Evolutionary conservation across 1,140 invertebrate species (phyloP).

Genomic region (Belonocnema kinseyi): DNA sequence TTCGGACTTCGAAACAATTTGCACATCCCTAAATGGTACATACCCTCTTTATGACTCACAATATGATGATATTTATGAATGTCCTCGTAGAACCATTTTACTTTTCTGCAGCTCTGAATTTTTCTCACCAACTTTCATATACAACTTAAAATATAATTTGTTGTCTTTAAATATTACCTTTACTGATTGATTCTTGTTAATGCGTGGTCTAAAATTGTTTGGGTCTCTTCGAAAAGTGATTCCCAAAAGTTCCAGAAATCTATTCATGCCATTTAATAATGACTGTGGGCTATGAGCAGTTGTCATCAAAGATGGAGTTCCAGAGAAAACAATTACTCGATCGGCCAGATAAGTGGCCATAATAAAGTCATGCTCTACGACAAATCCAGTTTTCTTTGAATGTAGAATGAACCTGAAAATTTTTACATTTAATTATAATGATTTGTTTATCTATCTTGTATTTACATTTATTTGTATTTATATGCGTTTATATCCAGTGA

Average conservation of each 20-base stretch:
- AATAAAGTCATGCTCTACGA: slow-evolving; percentile 99
- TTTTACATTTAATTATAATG: slow-evolving; percentile 18
- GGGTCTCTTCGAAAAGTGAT: slow-evolving; percentile 99
- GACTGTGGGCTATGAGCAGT: slow-evolving; percentile 95
- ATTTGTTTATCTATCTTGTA: no score
- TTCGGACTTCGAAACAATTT: no score
- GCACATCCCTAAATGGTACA: no score
- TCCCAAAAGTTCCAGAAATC: slow-evolving; percentile 96
- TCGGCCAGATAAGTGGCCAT: slow-evolving; percentile 99
- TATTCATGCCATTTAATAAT: slow-evolving; percentile 98
- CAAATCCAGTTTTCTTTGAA: slow-evolving; percentile 99
- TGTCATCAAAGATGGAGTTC: slow-evolving; percentile 91
- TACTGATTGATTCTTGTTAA: slow-evolving; percentile 97
- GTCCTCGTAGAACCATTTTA: not conserved
- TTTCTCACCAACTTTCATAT: not conserved
- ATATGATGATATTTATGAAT: no score
- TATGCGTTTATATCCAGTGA: no score
- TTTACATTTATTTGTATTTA: no score
- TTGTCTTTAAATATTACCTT: slow-evolving; percentile 80
- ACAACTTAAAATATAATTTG: slow-evolving; percentile 10
- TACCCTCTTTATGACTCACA: no score
- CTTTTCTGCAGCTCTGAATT: not conserved
- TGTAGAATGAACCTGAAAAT: slow-evolving; percentile 95
- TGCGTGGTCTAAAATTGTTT: slow-evolving; percentile 98
- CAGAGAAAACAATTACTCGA: slow-evolving; percentile 99